Evolutionary conservation across 2,888 invertebrate genomes (phyloP).

Genomic region (Pachydiplax longipennis): DNA sequence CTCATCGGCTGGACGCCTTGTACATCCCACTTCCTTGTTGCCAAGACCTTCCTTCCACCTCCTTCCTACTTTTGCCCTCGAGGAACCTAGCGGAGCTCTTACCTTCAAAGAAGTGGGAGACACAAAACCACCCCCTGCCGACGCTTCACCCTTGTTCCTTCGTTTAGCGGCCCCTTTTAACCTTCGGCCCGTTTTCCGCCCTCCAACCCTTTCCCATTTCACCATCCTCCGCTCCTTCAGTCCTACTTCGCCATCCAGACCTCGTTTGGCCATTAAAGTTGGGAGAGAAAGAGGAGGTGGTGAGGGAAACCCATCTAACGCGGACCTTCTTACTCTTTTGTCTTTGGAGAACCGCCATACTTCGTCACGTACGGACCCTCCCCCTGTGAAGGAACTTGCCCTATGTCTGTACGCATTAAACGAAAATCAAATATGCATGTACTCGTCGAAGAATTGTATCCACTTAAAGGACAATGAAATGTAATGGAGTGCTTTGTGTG

Average conservation of each 20-base stretch:
- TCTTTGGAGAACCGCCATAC: not conserved
- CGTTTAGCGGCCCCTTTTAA: not conserved
- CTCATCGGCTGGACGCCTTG: not conserved
- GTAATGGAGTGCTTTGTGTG: too few species aligned
- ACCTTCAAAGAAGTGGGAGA: not conserved
- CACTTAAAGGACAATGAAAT: too few species aligned
- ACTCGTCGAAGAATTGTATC: not conserved
- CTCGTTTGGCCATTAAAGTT: not conserved
- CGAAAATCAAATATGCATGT: not conserved
- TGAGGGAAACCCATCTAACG: not conserved
- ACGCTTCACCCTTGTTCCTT: not conserved
- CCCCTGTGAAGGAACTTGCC: not conserved
- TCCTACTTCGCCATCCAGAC: not conserved
- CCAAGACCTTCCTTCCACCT: not conserved
- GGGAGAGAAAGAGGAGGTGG: not conserved
- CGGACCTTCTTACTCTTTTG: not conserved
- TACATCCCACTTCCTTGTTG: not conserved
- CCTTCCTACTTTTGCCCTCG: not conserved
- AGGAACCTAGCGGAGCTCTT: not conserved
- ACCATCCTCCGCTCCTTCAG: not conserved
- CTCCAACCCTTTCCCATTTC: not conserved
- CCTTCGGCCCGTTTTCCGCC: not conserved
- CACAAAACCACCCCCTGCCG: not conserved
- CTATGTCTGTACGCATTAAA: not conserved
- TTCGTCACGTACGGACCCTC: not conserved